Conservation (phyloP, 2,797 vertebrate species). For the Pogonophryne albipinna region DNA sequence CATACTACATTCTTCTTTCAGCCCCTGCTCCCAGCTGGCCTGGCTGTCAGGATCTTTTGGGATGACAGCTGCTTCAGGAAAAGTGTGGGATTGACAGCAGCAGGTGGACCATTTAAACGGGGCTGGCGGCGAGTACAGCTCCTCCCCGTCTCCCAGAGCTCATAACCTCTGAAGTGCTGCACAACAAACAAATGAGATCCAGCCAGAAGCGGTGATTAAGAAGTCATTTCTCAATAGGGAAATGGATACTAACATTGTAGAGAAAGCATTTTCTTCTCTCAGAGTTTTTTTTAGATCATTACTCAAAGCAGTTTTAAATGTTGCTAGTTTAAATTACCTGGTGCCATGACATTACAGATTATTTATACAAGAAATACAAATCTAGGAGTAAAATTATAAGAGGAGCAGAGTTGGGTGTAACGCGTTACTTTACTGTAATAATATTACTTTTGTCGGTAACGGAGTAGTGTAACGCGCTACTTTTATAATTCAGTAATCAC, state of each 20-base stretch:
- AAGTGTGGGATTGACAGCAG: conserved; percentile 73
- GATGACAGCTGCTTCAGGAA: conserved; percentile 78
- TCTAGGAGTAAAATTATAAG: too few relatives aligned
- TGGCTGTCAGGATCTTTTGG: conserved; percentile 73
- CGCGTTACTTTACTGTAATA: too few relatives aligned
- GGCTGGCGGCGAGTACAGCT: conserved; percentile 30
- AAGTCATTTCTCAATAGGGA: conserved; percentile 4
- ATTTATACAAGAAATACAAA: conserved; percentile 4
- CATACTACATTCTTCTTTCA: conserved; percentile 82
- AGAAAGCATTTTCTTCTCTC: not conserved
- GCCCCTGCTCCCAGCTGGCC: conserved; percentile 81
- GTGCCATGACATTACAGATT: not conserved
- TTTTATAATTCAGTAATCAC: too few relatives aligned
- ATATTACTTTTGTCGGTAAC: too few relatives aligned
- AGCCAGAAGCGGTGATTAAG: conserved; percentile 10
- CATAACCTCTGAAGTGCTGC: conserved; percentile 46
- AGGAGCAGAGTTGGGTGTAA: too few relatives aligned
- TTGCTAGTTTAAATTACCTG: not conserved
- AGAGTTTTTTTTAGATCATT: conserved; percentile 1
- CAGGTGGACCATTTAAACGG: conserved; percentile 78
- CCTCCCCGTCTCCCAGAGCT: conserved; percentile 54
- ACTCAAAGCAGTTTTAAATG: not conserved
- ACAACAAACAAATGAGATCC: conserved; percentile 43
- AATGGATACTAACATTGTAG: conserved; percentile 1
- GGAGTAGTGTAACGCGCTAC: too few relatives aligned